phyloP scores from a whole-genome alignment of 1,140 invertebrate genomes.

The Hylaeus volcanicus region DNA sequence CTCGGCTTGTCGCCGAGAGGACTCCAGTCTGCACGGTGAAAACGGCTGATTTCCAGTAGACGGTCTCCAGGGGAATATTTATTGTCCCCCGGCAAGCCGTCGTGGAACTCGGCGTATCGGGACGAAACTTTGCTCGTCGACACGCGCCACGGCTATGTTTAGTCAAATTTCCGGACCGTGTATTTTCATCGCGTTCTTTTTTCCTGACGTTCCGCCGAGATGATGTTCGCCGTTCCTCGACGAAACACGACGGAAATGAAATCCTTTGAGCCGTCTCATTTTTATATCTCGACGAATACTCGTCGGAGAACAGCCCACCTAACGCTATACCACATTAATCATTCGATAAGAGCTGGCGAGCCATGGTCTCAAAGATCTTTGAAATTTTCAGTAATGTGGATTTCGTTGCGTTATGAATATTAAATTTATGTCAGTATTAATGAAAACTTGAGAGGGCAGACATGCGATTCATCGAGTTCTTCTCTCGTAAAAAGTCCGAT shows the following conservation, averaged over 20 bases:
- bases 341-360: too few relatives aligned
- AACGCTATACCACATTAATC: too few relatives aligned
- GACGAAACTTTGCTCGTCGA: conserved; percentile 31
- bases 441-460: too few relatives aligned
- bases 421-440: too few relatives aligned
- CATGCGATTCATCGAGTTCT: too few relatives aligned
- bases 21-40: conserved; percentile 36
- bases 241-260: not conserved
- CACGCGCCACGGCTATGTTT: not conserved
- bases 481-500: too few relatives aligned
- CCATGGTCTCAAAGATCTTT: too few relatives aligned
- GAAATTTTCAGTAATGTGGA: too few relatives aligned
- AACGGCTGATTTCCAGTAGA: conserved; percentile 53
- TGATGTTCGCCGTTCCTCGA: not conserved
- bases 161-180: not conserved
- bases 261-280: conserved; percentile 20
- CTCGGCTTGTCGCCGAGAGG: not conserved
- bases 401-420: too few relatives aligned
- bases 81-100: conserved; percentile 29
- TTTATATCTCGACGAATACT: conserved; percentile 8
- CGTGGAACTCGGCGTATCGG: conserved; percentile 20
- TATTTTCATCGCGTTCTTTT: not conserved
- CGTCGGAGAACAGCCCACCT: not conserved
- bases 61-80: conserved; percentile 31
- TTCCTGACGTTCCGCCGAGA: too few relatives aligned